Percentiles rank a stretch among this genome's conserved stretches.
Evolutionary conservation across 2,888 invertebrate genomes (phyloP).

Genomic region (Pilophorus perplexus): DNA sequence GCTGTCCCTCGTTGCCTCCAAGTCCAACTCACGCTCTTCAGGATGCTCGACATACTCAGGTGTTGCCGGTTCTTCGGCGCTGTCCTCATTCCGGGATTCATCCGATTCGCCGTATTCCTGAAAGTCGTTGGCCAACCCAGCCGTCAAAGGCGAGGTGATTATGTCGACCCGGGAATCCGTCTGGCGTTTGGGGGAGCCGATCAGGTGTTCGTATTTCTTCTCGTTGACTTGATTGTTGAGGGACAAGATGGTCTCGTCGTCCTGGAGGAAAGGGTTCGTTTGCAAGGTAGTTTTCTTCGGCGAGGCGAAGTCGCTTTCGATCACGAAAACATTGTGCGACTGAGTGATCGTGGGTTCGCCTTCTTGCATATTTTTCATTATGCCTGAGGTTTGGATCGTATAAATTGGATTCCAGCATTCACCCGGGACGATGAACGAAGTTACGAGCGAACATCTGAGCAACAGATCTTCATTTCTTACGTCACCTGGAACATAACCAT

Average conservation of each 20-base stretch:
- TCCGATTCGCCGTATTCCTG: background rate
- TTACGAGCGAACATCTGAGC: background rate
- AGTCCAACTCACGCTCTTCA: background rate
- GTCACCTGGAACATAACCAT: no score
- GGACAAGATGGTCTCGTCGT: background rate
- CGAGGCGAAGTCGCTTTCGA: constrained; percentile 13
- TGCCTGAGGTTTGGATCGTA: background rate
- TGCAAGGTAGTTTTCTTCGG: background rate
- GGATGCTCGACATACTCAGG: background rate
- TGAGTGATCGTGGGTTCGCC: background rate
- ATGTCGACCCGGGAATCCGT: background rate
- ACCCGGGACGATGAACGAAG: background rate
- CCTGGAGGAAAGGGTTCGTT: background rate
- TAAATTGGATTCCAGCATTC: background rate
- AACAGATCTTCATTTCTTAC: background rate
- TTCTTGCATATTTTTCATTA: constrained; percentile 13
- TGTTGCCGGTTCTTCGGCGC: background rate
- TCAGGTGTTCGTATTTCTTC: background rate
- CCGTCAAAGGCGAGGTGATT: background rate
- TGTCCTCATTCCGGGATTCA: background rate
- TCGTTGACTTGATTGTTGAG: background rate
- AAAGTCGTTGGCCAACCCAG: background rate
- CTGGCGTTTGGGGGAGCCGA: background rate
- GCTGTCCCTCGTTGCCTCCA: constrained; percentile 44
- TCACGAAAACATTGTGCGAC: constrained; percentile 9